Evolutionary conservation across 2,113 vertebrate species (phyloP), one percentile per base, ranked within the genome.

Genomic region (Microcebus jonahi): DNA sequence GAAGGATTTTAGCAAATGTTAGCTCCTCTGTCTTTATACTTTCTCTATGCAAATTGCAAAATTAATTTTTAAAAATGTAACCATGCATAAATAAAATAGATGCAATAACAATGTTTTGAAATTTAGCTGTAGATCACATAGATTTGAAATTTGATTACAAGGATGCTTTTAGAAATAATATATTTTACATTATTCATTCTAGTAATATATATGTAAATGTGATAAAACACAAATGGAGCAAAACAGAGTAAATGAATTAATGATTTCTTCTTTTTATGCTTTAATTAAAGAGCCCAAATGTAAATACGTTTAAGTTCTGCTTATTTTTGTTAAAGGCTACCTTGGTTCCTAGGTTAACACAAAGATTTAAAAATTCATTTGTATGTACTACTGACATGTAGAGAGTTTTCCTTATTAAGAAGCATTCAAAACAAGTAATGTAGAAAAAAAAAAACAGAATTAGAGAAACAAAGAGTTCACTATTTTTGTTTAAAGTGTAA

Each of bases 281-380:
- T 76, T 42, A 57, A 42, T 70, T 73, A 90, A 39, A 92, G 6
- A 87, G 36, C 34, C 34, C 73, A 89, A 67, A 57, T 9, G 17
- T 53, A 80, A 73, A 42, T 73, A 39, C 92, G 55, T n/a, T 57
- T 57, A 90, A 29, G 25, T 48, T 25, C 1, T 67, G 10, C 27
- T 59, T 86, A 65, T 45, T 91, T 92, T 90, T 36, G 39, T 81
- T 91, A 96, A 79, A 76, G 45, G 73, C 42, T 59, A 71, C 13
- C 42, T 87, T 77, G 48, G 25, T 67, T 91, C 42, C 36, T 45
- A 88, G 9, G 36, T n/a, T 94, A 80, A 77, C 23, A 85, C 7
- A 79, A 75, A 53, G 81, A 88, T 88, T 95, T 57, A 18, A 50
- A 68, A 55, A 59, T 53, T 86, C 42, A 65, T 21, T 71, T 73